Evolutionary conservation across 2,797 vertebrate genomes (phyloP).

Genomic region (Scleropages formosus): DNA sequence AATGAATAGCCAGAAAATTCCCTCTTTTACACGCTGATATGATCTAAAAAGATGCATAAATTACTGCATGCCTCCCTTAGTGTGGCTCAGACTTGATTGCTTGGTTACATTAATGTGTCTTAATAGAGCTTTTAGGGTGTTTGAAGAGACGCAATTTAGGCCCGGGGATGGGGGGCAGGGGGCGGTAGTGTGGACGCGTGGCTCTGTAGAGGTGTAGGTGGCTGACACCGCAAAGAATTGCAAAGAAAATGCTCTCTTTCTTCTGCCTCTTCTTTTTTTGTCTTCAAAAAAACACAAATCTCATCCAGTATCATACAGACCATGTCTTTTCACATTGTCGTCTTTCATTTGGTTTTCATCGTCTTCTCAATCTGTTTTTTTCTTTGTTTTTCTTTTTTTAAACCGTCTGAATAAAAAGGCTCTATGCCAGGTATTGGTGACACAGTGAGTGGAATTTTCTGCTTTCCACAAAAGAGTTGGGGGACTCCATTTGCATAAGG

Average conservation of each 20-base stretch:
- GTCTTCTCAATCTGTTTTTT: slow-evolving; percentile 41
- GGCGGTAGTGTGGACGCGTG: slow-evolving; percentile 50
- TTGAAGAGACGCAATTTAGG: slow-evolving; percentile 69
- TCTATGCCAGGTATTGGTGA: slow-evolving; percentile 89
- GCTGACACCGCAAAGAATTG: slow-evolving; percentile 64
- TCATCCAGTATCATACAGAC: slow-evolving; percentile 1
- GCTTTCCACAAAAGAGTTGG: slow-evolving; percentile 86
- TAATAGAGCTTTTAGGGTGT: slow-evolving; percentile 62
- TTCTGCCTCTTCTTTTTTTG: slow-evolving; percentile 30
- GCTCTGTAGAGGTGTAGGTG: slow-evolving; percentile 55
- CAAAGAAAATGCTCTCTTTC: slow-evolving; percentile 41
- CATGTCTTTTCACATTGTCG: slow-evolving; percentile 2
- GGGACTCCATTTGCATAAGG: slow-evolving; percentile 96
- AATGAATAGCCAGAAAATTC: slow-evolving; percentile 49
- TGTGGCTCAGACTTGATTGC: slow-evolving; percentile 44
- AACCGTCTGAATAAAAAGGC: slow-evolving; percentile 82
- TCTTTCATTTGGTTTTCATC: slow-evolving; percentile 14
- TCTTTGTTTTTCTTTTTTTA: slow-evolving; percentile 52
- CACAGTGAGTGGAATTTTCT: slow-evolving; percentile 80
- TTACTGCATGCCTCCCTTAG: slow-evolving; percentile 49
- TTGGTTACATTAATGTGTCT: slow-evolving; percentile 50
- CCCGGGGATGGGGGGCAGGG: slow-evolving; percentile 43
- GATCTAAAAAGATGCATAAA: slow-evolving; percentile 55
- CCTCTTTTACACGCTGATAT: slow-evolving; percentile 46
- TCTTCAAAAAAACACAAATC: not conserved